Evolutionary conservation across 2,888 invertebrate species (phyloP).

Genomic region (Caenorhabditis sp.): DNA sequence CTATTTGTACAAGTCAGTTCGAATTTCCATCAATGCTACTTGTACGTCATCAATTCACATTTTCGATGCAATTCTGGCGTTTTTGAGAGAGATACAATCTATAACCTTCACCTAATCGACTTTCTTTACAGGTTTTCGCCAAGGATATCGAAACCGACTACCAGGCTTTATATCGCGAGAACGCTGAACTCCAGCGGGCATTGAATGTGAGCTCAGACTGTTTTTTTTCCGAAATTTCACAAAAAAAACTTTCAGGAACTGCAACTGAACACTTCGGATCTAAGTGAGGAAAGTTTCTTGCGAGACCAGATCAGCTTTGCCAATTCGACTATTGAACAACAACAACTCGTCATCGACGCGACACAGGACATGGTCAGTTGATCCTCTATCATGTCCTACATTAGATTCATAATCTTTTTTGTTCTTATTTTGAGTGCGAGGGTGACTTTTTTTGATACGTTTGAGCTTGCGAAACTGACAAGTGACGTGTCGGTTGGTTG

Average conservation of each 20-base stretch:
- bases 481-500: constrained; percentile 38
- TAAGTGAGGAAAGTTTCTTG: constrained; percentile 70
- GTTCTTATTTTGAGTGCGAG: too few relatives aligned
- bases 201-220: constrained; percentile 59
- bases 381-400: constrained; percentile 3
- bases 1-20: background rate
- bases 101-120: constrained; percentile 47
- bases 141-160: constrained; percentile 71
- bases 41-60: constrained; percentile 34
- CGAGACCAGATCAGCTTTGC: constrained; percentile 78
- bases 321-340: constrained; percentile 75
- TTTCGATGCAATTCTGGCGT: constrained; percentile 17
- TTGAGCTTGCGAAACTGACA: constrained; percentile 25
- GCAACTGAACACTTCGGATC: constrained; percentile 64
- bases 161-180: constrained; percentile 73
- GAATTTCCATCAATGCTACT: constrained; percentile 7
- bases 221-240: too few relatives aligned
- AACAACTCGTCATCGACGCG: constrained; percentile 72
- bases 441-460: constrained; percentile 21
- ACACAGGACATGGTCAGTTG: constrained; percentile 72
- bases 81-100: constrained; percentile 31
- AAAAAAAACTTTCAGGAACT: constrained; percentile 57
- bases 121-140: constrained; percentile 66
- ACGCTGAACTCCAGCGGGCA: constrained; percentile 71
- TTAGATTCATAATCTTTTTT: constrained; percentile 8